Evolutionary conservation across 1,140 invertebrate species (phyloP), one percentile per base, ranked within the genome.

Genomic region (Chymomyza costata): DNA sequence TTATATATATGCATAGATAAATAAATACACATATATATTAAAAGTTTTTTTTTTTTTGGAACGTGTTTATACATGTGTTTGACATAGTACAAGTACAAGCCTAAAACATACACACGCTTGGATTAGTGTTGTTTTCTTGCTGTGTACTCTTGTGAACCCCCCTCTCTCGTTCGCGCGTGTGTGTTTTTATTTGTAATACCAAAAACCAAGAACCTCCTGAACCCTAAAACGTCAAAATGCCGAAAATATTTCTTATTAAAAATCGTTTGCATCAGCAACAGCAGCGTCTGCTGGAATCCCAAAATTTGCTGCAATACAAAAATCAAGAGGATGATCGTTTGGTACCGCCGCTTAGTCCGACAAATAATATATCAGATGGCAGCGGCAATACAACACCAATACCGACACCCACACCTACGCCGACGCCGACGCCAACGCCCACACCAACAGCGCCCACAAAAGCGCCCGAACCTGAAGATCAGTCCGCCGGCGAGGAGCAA

Each of bases 221-320:
- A n/a, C n/a, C n/a, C n/a, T n/a, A n/a, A 44, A 48, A 19, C 18
- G 21, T 49, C 69, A 90, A 88, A 74, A 95, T 95, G 94, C 94
- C 94, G 87, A 95, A 95, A 88, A 95, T 95, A 85, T 95, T 95
- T 86, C 86, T 94, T 58, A 94, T 95, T 70, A 95, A 95, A 86
- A 94, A 95, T 84, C 90, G 94, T 71, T 88, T 95, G 88, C 93
- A 93, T 65, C 92, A 94, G 90, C 94, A 95, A 89, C 94, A 95
- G 87, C 88, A 93, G 73, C 90, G 91, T 48, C 86, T 95, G 67
- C 87, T 93, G 74, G 93, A 94, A 80, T 90, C 91, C 30, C 93
- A 94, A 85, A 93, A 94, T 83, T 85, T 90, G 69, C 84, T 90
- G 21, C 86, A 86, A 41, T 85, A 86, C 70, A 89, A 89, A 73